phyloP scores from a whole-genome alignment of 2,113 vertebrate genomes.

The Empidonax traillii region DNA sequence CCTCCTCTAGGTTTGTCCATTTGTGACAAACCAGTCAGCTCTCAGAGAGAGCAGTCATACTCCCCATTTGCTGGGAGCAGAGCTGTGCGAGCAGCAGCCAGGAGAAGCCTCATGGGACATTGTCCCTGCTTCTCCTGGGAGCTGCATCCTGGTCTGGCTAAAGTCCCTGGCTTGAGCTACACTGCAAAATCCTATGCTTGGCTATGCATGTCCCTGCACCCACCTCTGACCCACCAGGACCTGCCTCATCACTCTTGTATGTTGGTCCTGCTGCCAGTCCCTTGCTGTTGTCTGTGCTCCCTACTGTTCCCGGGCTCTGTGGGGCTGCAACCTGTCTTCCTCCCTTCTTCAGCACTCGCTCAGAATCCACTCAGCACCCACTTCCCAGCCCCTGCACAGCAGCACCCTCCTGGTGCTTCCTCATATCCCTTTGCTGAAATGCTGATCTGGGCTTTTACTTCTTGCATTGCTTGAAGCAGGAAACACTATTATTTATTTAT shows the following conservation, averaged over 20 bases:
- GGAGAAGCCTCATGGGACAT: rapidly evolving
- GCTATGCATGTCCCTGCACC: too few relatives aligned
- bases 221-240: background rate
- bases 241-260: background rate
- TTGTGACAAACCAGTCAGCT: background rate
- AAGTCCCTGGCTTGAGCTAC: background rate
- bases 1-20: background rate
- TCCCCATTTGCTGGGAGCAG: background rate
- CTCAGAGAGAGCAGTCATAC: background rate
- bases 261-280: too few relatives aligned
- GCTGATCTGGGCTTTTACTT: background rate
- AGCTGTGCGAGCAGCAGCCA: background rate
- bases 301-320: background rate
- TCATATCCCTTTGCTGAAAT: background rate
- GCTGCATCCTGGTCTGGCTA: background rate
- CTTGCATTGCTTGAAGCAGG: background rate
- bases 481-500: background rate
- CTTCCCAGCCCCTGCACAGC: background rate
- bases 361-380: rapidly evolving
- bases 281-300: background rate
- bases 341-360: too few relatives aligned
- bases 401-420: background rate
- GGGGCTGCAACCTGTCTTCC: background rate
- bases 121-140: background rate
- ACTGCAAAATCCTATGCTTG: background rate